Conservation (phyloP, 2,888 invertebrate species). For the Panzeria rudis region DNA sequence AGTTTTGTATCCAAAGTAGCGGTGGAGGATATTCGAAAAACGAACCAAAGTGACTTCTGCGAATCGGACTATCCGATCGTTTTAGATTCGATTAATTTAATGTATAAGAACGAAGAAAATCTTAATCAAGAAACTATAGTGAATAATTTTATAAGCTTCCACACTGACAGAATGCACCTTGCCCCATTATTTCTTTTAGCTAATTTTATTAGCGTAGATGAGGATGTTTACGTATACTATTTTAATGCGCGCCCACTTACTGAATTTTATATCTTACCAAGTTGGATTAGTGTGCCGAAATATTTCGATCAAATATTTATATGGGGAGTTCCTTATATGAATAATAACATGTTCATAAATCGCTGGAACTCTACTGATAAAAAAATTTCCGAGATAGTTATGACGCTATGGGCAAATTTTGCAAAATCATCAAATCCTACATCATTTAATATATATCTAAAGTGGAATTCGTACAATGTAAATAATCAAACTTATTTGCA, state of each 20-base stretch:
- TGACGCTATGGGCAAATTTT: slow-evolving; percentile 92
- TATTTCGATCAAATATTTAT: slow-evolving; percentile 92
- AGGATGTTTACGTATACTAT: slow-evolving; percentile 88
- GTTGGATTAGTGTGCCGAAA: slow-evolving; percentile 92
- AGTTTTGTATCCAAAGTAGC: slow-evolving; percentile 87
- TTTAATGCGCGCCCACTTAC: slow-evolving; percentile 91
- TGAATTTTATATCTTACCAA: slow-evolving; percentile 87
- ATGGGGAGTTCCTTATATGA: slow-evolving; percentile 92
- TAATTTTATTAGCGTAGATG: slow-evolving; percentile 86
- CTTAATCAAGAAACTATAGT: slow-evolving; percentile 85
- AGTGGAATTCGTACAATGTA: slow-evolving; percentile 89
- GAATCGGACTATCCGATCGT: slow-evolving; percentile 87
- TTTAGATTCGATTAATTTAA: slow-evolving; percentile 90
- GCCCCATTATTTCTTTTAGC: slow-evolving; percentile 89
- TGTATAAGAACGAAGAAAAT: slow-evolving; percentile 86
- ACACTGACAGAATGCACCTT: slow-evolving; percentile 90
- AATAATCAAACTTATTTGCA: slow-evolving; percentile 89
- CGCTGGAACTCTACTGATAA: slow-evolving; percentile 92
- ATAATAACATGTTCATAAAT: slow-evolving; percentile 85
- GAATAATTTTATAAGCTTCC: slow-evolving; percentile 88
- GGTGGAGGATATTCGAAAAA: slow-evolving; percentile 85
- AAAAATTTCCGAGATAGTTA: slow-evolving; percentile 90
- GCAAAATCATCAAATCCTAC: slow-evolving; percentile 90
- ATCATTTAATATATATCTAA: slow-evolving; percentile 88
- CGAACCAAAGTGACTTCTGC: slow-evolving; percentile 85